Base-by-base conservation (phyloP, 2,797 vertebrate genomes). In the Macroramphosus scolopax region DNA sequence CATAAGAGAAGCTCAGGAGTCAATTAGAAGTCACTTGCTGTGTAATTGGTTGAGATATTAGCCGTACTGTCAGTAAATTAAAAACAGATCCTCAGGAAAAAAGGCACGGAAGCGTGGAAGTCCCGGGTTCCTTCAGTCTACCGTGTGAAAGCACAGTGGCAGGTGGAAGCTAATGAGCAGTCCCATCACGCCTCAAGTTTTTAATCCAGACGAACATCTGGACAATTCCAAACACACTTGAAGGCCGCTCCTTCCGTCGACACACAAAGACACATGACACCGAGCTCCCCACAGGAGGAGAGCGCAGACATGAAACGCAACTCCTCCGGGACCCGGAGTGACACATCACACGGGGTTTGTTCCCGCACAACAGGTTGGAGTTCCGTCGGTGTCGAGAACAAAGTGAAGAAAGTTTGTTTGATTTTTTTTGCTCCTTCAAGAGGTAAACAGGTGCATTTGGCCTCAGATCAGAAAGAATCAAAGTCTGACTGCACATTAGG, bases 11-110 rank as follows among this genome's bases (percentile, higher is more conserved):
- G 75, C 63, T 81, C 78, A 63, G 59, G 72, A 85, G 82, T 88
- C 83, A 89, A 89, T 89, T 88, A 88, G 81, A 76, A 88, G 70
- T 82, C 89, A 86, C 79, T 73, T 87, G 82, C 85, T 91, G 87
- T 90, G 86, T 90, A 90, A 90, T 90, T 91, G 85, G 81, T 69
- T 87, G 83, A 82, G 72, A 89, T 91, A 89, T 89, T 89, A 85
- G 80, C 82, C 78, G 84, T 87, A 89, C 84, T 87, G 85, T 86
- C 75, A 74, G 85, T 88, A 88, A 91, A 89, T 90, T 88, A 89
- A 90, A 90, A 89, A 87, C 85, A 76, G 84, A 89, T 90, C 83
- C 87, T 79, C 84, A 80, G 86, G 86, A 90, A 87, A 90, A 87
- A 84, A 37, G 67, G 68, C 48, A 57, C 12, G 57, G 64, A 72